These are phyloP conservation scores for Hycleus cichorii DNA, from an alignment of 1,140 invertebrate species.

Conservation along the genomic window DNA sequence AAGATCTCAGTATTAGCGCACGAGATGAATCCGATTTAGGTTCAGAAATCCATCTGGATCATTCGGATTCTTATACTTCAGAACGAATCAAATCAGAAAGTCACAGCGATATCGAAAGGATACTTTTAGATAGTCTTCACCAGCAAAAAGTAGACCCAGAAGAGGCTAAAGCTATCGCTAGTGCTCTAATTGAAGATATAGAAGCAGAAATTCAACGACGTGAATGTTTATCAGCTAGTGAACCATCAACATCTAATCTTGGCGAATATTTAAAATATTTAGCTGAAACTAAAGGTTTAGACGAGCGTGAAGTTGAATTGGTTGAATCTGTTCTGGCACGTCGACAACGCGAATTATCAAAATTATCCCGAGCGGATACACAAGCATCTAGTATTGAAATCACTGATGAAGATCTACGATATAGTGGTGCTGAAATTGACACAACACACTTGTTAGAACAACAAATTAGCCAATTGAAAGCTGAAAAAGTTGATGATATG, in stretches of 20 bases:
- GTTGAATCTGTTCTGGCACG: slow-evolving; percentile 46
- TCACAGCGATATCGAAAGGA: slow-evolving; percentile 38
- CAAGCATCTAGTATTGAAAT: slow-evolving; percentile 57
- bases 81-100: slow-evolving; percentile 36
- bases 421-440: slow-evolving; percentile 59
- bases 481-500: slow-evolving; percentile 58
- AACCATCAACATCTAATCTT: slow-evolving; percentile 32
- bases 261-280: slow-evolving; percentile 43
- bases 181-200: slow-evolving; percentile 47
- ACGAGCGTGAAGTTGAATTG: slow-evolving; percentile 42
- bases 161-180: slow-evolving; percentile 44
- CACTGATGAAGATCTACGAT: slow-evolving; percentile 58
- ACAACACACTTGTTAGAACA: slow-evolving; percentile 49
- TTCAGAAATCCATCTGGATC: slow-evolving; percentile 38
- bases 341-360: slow-evolving; percentile 43
- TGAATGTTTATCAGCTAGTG: slow-evolving; percentile 5
- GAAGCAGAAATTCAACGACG: slow-evolving; percentile 46
- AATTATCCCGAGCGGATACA: slow-evolving; percentile 45
- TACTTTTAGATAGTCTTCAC: slow-evolving; percentile 39
- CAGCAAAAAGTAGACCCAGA: slow-evolving; percentile 48
- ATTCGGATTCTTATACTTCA: slow-evolving; percentile 35
- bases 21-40: slow-evolving; percentile 38
- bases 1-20: slow-evolving; percentile 31
- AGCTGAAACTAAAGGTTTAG: slow-evolving; percentile 41
- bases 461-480: slow-evolving; percentile 42